Base-by-base conservation (phyloP, 2,888 invertebrate species). In the Acleris literana region DNA sequence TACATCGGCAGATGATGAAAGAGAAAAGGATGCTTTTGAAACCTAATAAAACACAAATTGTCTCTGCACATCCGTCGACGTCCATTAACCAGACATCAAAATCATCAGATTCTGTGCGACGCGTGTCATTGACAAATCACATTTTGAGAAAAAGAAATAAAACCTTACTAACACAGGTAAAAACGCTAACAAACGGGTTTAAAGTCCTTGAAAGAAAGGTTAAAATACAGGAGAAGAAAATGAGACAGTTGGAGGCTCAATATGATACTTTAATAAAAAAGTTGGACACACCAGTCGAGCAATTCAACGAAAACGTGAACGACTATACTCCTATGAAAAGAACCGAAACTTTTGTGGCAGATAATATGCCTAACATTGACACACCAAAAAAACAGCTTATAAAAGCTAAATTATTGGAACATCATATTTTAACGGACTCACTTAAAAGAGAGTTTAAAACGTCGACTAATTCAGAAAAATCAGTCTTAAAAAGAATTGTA, bases 151-250 rank as follows among this genome's bases (percentile, higher is more conserved):
- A 44, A 44, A 44, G 44, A 44, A 44, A 44, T 11, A 4, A 11
- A 44, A n/a, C 44, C 44, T 6, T 44, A 44, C 44, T 4, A 11
- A 44, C 13, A 44, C 44, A 44, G 44, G 7, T 44, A 44, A 11
- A 1, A 7, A 44, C 4, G 1, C 11, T 7, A 4, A 1, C 4
- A n/a, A n/a, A n/a, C n/a, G n/a, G n/a, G n/a, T n/a, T n/a, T n/a
- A n/a, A n/a, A n/a, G 0, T 44, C 44, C 44, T 44, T 9, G 44
- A 44, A 44, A 6, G n/a, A 44, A 44, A 44, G 9, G 44, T 44
- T 11, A 44, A 44, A 44, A 44, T 44, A 9, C 44, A 44, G 44
- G 44, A 44, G 44, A 44, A 1, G 44, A 44, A 44, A 44, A 44
- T 44, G 11, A 44, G 9, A 6, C 11, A 44, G 6, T 44, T 44